Base-by-base conservation (phyloP, 2,113 vertebrate species). In the Phycodurus eques region DNA sequence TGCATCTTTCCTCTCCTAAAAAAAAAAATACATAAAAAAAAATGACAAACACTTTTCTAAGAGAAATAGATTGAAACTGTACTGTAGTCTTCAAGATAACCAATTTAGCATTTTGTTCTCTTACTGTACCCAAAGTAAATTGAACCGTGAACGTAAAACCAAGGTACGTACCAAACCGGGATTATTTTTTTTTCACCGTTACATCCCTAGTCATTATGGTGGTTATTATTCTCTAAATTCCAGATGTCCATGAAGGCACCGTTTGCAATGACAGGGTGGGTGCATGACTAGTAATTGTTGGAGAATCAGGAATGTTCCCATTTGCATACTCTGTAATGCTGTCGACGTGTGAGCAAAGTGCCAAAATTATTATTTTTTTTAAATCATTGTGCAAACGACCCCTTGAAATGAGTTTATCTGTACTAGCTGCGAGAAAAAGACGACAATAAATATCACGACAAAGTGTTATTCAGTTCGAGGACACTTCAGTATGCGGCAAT, bases 291-390 rank as follows among this genome's bases (percentile, higher is more conserved):
- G 1, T 27, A 27, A 27, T 27, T 27, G 27, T 27, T 27, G 64
- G 61, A 63, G 6, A 31, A 49, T 15, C 47, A 12, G 46, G 42
- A 62, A 47, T 75, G 51, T 72, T 65, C 60, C 68, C 53, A 42
- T 47, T 17, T 14, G 3, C 8, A 8, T 8, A 20, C 51, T 4
- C 4, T 14, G 17, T 49, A 4, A 49, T 8, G 19, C 19, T 53
- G 6, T 53, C 1, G 49, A 53, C 49, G 7, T 20, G 81, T 80
- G 76, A 83, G 76, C 76, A 82, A 75, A 78, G 71, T 79, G 84
- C 77, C 72, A 61, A 80, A 83, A 81, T 85, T 81, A 66, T 84
- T 78, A 72, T 86, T 90, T 82, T 82, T 85, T 71, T 80, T 71
- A 8, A 3, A 35, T 61, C 15, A 8, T 61, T 61, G 59, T 19